phyloP scores from a whole-genome alignment of 2,113 vertebrate species.

The Beaufortia kweichowensis region DNA sequence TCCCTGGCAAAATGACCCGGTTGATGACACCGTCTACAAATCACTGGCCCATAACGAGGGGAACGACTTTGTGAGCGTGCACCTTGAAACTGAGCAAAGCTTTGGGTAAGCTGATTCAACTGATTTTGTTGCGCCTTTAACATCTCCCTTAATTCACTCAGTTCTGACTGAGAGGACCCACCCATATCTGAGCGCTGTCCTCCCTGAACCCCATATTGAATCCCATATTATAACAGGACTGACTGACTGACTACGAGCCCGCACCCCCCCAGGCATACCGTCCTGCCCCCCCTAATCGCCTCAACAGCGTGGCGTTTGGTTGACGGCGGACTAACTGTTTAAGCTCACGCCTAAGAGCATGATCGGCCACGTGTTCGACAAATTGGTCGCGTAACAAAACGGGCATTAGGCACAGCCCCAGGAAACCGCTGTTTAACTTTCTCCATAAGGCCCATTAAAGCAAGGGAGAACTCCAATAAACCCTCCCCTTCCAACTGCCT shows the following conservation, averaged over 20 bases:
- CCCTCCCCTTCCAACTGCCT: background rate
- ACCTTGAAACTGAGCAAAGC: background rate
- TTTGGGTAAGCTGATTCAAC: slow-evolving; percentile 4
- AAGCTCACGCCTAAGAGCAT: background rate
- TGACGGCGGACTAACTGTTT: background rate
- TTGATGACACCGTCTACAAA: slow-evolving; percentile 27
- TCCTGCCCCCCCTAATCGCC: background rate
- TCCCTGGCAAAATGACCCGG: no score
- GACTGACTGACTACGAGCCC: background rate
- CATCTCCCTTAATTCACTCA: background rate
- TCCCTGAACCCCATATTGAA: background rate
- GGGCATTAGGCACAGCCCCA: background rate
- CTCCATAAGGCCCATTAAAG: background rate
- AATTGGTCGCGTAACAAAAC: background rate
- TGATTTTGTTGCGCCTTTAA: background rate
- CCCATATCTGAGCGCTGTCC: background rate
- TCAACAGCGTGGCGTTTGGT: background rate
- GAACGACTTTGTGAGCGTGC: background rate
- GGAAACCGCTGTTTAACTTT: background rate
- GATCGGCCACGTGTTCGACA: slow-evolving; percentile 8
- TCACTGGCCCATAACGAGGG: accelerated
- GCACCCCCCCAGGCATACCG: background rate
- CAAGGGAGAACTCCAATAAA: background rate
- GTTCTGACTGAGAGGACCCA: background rate
- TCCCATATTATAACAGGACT: background rate